Conservation (phyloP, 2,888 invertebrate genomes). For the Leistus spinibarbis region DNA sequence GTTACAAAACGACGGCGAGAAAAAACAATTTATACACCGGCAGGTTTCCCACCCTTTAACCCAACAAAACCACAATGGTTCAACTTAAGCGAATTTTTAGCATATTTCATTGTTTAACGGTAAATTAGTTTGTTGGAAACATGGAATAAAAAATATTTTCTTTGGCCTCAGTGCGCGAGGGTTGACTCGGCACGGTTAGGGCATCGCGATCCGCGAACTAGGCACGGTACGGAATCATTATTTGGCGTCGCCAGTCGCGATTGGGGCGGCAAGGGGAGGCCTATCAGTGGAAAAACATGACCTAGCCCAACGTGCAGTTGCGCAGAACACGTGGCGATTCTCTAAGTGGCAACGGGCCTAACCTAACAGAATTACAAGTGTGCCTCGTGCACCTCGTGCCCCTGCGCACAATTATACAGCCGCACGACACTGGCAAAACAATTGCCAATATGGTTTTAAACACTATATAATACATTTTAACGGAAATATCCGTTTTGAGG, state of each 20-base stretch:
- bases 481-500: not conserved
- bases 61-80: no score
- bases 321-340: not conserved
- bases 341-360: not conserved
- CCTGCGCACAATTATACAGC: no score
- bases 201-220: not conserved
- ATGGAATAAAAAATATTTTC: not conserved
- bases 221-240: not conserved
- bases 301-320: not conserved
- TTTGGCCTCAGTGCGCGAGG: not conserved
- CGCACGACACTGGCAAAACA: no score
- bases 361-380: not conserved
- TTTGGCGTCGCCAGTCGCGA: not conserved
- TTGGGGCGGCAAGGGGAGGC: not conserved
- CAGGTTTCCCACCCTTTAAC: not conserved
- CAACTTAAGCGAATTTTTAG: not conserved
- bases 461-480: not conserved
- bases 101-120: not conserved
- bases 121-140: not conserved
- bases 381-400: no score
- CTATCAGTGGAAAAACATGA: not conserved
- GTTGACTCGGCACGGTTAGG: not conserved
- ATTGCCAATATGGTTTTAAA: not conserved
- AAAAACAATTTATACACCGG: not conserved
- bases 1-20: slow-evolving; percentile 16